A percentile compares a stretch with the other conserved stretches of the same genome.
phyloP scores from a whole-genome alignment of 2,113 vertebrate species.

The Gavialis gangeticus region DNA sequence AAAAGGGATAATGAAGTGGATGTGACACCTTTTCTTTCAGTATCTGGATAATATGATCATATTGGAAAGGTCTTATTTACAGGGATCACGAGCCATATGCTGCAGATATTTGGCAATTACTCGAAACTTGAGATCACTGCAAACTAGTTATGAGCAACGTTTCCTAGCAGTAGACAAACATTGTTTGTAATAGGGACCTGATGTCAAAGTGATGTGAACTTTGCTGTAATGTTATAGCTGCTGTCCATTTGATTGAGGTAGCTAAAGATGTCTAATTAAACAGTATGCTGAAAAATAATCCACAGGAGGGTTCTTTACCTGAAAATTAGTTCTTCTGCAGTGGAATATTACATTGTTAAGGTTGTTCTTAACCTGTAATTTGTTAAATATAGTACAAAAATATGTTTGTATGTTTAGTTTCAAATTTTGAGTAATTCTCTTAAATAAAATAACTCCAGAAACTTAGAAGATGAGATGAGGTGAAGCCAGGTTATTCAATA shows the following conservation, averaged over 20 bases:
- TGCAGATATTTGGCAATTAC: accelerated
- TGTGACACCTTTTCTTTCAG: neutral
- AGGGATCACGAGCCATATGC: neutral
- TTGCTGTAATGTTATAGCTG: neutral
- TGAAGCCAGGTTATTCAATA: neutral
- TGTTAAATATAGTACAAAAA: neutral
- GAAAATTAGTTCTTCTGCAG: neutral
- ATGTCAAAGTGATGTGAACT: neutral
- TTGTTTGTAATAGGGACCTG: neutral
- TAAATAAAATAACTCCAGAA: neutral
- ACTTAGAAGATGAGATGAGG: neutral
- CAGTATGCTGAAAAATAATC: neutral
- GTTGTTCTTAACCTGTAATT: neutral
- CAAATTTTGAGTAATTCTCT: too few relatives aligned
- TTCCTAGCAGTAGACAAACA: neutral
- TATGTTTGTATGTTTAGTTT: too few relatives aligned
- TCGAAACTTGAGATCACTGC: neutral
- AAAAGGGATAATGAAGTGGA: neutral
- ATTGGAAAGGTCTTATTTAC: neutral
- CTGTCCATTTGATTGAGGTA: neutral
- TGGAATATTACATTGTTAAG: neutral
- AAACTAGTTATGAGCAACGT: neutral
- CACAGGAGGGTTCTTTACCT: neutral
- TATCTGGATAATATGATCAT: accelerated
- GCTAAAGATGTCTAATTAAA: neutral